These are phyloP conservation scores for Xenopus borealis DNA, from an alignment of 2,113 vertebrate species.

Conservation along the genomic window DNA sequence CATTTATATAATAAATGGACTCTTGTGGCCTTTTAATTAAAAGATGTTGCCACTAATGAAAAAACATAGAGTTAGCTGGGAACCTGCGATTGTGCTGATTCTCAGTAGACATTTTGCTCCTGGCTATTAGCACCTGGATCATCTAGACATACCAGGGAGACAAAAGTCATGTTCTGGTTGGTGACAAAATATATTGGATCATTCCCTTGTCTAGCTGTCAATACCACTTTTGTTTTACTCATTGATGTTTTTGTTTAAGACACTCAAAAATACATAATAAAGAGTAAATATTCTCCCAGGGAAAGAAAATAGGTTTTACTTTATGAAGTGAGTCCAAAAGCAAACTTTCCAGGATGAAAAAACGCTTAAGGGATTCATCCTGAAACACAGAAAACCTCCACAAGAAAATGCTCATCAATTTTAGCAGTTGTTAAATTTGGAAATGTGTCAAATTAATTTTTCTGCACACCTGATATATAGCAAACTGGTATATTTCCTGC, in stretches of 20 bases:
- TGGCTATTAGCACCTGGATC: constrained; percentile 36
- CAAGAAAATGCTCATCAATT: constrained; percentile 12
- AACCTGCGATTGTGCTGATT: constrained; percentile 13
- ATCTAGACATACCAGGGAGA: constrained; percentile 9
- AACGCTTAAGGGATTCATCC: constrained; percentile 44
- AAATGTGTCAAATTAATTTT: background rate
- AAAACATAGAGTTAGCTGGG: background rate
- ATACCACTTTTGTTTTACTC: constrained; percentile 19
- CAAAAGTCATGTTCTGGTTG: constrained; percentile 24
- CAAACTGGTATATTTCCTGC: too few relatives aligned
- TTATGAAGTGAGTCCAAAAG: constrained; percentile 39
- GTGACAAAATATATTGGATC: constrained; percentile 24
- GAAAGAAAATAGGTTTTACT: constrained; percentile 21
- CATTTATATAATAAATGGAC: background rate
- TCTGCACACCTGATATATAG: too few relatives aligned
- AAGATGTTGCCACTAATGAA: background rate
- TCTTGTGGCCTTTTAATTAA: background rate
- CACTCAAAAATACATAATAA: background rate
- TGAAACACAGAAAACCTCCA: constrained; percentile 2
- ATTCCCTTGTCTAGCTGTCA: constrained; percentile 17
- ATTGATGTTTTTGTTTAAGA: background rate
- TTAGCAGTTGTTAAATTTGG: constrained; percentile 28
- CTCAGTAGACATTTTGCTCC: constrained; percentile 27
- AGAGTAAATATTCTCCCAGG: constrained; percentile 26
- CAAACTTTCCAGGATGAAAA: constrained; percentile 49